Evolutionary conservation across 1,140 invertebrate species (phyloP), one percentile per base, ranked within the genome.

Genomic region (Megalopta genalis): DNA sequence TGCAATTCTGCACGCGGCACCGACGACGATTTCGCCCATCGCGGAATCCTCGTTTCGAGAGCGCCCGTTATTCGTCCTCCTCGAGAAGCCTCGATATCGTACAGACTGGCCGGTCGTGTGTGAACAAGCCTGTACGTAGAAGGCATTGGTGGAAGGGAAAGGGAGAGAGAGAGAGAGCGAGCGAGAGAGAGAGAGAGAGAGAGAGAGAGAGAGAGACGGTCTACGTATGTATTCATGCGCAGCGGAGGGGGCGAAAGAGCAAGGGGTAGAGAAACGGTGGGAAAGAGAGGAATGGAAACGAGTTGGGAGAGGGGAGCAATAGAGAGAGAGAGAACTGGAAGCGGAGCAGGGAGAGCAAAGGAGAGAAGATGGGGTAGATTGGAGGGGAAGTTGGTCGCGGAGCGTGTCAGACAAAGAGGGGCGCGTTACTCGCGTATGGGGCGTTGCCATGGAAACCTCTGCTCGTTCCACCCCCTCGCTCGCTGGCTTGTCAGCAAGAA

Each of bases 401-500:
- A 81, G 77, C 66, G 81, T 59, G 86, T 80, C 64, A 73, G 81
- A 89, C 83, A 86, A 85, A 85, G 87, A 89, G 81, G 39, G 80
- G 87, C 67, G 76, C 86, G 84, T 90, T 90, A 89, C 86, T 88
- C 84, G 90, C 87, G 89, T 88, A 90, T 91, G 90, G 92, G 92
- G 91, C 90, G 92, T 92, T 92, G 91, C 91, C 87, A 93, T 92
- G 92, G 90, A 84, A 90, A 93, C 91, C 86, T 90, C 90, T 90
- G 85, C 89, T 89, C 87, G 85, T 90, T 89, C 87, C 86, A 90
- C 83, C 90, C 88, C 87, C 81, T 82, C 71, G 74, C 68, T 80
- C 67, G 79, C 49, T 74, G 67, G 59, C 64, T 71, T 57, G 79
- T 74, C 68, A 81, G 75, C 57, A 60, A 46, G 82, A 81, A 83